Evolutionary conservation across 2,113 vertebrate species (phyloP), one percentile per base, ranked within the genome.

Genomic region (Nibea albiflora): DNA sequence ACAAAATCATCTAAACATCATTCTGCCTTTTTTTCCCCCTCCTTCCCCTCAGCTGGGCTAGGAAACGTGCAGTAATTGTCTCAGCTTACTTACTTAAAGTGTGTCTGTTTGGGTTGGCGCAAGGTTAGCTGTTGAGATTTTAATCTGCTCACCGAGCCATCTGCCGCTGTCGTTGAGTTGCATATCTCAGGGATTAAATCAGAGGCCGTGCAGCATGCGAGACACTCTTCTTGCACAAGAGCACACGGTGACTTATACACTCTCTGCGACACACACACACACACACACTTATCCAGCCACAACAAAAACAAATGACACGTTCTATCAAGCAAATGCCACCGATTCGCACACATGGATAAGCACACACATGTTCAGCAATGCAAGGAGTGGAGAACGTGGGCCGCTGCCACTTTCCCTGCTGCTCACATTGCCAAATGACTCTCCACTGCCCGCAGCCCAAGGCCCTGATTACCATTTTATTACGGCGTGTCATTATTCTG

Each of bases 391-490:
- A 49, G 65, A 80, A 85, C 83, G 73, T 88, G 85, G 82, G 76
- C 81, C 81, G 65, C 67, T 72, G 79, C 53, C 84, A 22, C 81
- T 74, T 54, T 62, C 72, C 85, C 78, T 60, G 67, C 60, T 50
- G 80, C 81, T 78, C 79, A 35, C 47, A 68, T 50, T 61, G 68
- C 53, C 70, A 63, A 71, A 61, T 11, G 24, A 76, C 64, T 66
- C 58, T 50, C 72, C 16, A 2, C 61, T 14, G 52, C 80, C 90
- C 0, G 76, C 84, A 83, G 90, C 82, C 54, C 42, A 78, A 85
- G 90, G 68, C 85, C 78, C 72, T 80, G 80, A 92, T 94, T 89
- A 89, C 88, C 80, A 76, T 92, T 92, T 91, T 92, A 92, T 92
- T 89, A 88, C 75, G 26, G 68, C 58, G 46, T 80, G 90, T 90